Evolutionary conservation across 1,140 invertebrate species (phyloP).

Genomic region (Aphelenchoides fujianensis): DNA sequence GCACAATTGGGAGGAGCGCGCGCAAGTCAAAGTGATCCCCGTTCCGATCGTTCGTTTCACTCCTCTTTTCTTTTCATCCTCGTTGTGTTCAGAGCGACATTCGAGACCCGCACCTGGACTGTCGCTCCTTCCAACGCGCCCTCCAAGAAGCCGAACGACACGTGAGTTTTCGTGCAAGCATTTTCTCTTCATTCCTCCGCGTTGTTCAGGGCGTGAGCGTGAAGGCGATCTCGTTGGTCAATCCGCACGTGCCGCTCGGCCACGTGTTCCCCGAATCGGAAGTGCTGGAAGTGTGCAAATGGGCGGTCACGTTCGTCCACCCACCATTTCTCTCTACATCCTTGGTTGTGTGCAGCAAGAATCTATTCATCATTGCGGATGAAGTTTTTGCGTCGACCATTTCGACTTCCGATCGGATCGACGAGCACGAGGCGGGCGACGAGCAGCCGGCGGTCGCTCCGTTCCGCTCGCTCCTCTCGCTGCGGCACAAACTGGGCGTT

Average conservation of each 20-base stretch:
- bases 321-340: constrained; percentile 4
- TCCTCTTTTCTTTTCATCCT: neutral
- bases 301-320: constrained; percentile 33
- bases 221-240: constrained; percentile 38
- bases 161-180: constrained; percentile 18
- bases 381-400: constrained; percentile 43
- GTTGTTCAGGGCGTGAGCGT: constrained; percentile 28
- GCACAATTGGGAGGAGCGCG: constrained; percentile 40
- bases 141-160: constrained; percentile 24
- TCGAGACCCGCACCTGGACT: constrained; percentile 23
- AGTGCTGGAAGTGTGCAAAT: constrained; percentile 33
- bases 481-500: constrained; percentile 22
- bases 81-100: constrained; percentile 31
- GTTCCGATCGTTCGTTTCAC: constrained; percentile 29
- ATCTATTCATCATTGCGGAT: constrained; percentile 35
- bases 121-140: constrained; percentile 16
- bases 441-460: neutral
- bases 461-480: constrained; percentile 20
- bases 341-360: constrained; percentile 28
- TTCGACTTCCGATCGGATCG: neutral
- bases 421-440: neutral
- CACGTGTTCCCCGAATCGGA: constrained; percentile 24
- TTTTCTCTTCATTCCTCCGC: neutral
- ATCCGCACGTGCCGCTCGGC: constrained; percentile 35
- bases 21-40: constrained; percentile 30